phyloP scores from a whole-genome alignment of 2,888 invertebrate species.

The Serrognathus titanus region DNA sequence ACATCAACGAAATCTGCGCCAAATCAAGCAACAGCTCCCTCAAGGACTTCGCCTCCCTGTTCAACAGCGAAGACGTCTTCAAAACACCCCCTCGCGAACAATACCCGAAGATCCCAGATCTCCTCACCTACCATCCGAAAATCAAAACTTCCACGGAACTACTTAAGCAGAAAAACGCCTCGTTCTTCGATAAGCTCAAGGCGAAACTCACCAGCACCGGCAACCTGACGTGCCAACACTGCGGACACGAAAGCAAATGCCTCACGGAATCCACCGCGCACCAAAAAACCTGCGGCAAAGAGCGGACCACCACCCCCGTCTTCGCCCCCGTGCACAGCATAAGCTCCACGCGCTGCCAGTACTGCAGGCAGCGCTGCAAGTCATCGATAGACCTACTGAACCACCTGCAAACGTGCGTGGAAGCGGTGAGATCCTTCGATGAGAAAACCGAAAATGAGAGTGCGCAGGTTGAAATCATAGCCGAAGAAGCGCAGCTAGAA shows the following conservation, averaged over 20 bases:
- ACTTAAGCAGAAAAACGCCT: conserved; percentile 66
- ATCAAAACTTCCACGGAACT: conserved; percentile 25
- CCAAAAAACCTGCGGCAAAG: conserved; percentile 62
- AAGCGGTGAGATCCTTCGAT: conserved; percentile 47
- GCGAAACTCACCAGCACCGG: conserved; percentile 66
- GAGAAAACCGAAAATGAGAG: conserved; percentile 19
- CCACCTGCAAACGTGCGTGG: conserved; percentile 71
- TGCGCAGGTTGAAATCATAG: conserved; percentile 29
- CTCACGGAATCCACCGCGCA: conserved; percentile 78
- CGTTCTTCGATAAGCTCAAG: conserved; percentile 80
- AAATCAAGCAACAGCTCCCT: conserved; percentile 51
- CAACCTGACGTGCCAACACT: conserved; percentile 65
- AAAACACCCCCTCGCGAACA: conserved; percentile 12
- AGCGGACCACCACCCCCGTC: conserved; percentile 38
- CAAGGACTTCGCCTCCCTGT: conserved; percentile 56
- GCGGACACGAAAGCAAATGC: conserved; percentile 76
- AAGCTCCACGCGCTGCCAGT: conserved; percentile 78
- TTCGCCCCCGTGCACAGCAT: conserved; percentile 49
- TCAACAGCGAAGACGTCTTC: conserved; percentile 46
- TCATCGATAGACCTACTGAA: conserved; percentile 73
- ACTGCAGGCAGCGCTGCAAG: conserved; percentile 83
- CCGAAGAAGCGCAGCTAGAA: conserved; percentile 26
- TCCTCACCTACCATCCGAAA: conserved; percentile 34
- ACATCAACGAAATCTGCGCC: conserved; percentile 50
- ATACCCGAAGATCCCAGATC: conserved; percentile 38